Evolutionary conservation across 2,888 invertebrate genomes (phyloP), one percentile per base, ranked within the genome.

Genomic region (Drosophila greeni): DNA sequence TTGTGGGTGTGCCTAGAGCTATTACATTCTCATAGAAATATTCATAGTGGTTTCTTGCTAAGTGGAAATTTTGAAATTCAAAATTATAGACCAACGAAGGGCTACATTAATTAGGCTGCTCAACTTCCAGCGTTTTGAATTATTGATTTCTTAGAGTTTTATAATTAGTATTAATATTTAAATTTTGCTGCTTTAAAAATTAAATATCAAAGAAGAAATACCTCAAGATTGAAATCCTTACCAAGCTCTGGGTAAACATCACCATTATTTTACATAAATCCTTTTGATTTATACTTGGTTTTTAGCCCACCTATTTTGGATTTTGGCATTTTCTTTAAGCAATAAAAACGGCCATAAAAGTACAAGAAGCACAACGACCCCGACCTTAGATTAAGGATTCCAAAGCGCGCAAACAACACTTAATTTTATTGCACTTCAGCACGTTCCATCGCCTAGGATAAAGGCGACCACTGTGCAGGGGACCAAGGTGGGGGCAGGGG

Each of bases 351-450:
- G 16, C 33, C 45, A 54, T 54, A 45, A 43, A 43, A 47, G 31
- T 31, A 31, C 45, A 33, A 31, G 45, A 31, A 43, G 14, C 42
- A 23, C 33, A 34, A 54, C 29, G 45, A 59, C 51, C 12, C 34
- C 18, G 23, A 26, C 29, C 51, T 18, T 37, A 60, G 51, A 52
- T 60, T 36, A 49, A 24, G 58, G 61, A 62, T 62, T 62, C 59
- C 59, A 43, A 43, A 60, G 62, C 36, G 36, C 36, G 43, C 43
- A 60, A 60, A 45, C 56, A 56, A 60, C 59, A 60, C 60, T 31
- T 51, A 42, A 51, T 62, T 62, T 59, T 37, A 62, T 60, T 62
- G 60, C 60, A 60, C 43, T 62, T 51, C 62, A 37, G 62, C 65
- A 65, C 62, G 54, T 65, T 55, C 45, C 64, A 42, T 34, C 34